phyloP scores from a whole-genome alignment of 2,113 vertebrate species.

The Alethe diademata region DNA sequence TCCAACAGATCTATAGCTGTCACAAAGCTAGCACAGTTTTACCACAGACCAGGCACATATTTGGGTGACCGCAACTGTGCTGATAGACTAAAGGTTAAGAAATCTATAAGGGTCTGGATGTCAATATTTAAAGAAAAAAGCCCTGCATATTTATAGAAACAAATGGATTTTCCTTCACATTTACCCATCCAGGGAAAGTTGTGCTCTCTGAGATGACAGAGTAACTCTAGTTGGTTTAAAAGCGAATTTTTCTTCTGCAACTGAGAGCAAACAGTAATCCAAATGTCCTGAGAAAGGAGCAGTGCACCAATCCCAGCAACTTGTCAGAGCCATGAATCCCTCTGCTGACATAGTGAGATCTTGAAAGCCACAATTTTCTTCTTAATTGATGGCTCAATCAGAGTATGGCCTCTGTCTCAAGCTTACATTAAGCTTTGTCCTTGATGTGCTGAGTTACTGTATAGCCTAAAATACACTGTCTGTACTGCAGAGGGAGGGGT shows the following conservation, averaged over 20 bases:
- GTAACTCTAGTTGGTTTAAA: constrained; percentile 12
- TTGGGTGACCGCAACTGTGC: constrained; percentile 17
- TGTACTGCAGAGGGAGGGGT: background rate
- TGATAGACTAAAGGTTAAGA: constrained; percentile 52
- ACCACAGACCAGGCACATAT: constrained; percentile 5
- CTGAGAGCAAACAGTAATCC: background rate
- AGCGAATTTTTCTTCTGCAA: background rate
- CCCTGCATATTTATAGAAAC: constrained; percentile 53
- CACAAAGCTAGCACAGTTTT: constrained; percentile 44
- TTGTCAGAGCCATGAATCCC: constrained; percentile 24
- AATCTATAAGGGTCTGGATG: constrained; percentile 32
- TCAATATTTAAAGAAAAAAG: constrained; percentile 54
- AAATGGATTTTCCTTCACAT: constrained; percentile 64
- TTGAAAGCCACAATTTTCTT: constrained; percentile 69
- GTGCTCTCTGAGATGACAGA: background rate
- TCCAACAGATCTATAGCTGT: constrained; percentile 34
- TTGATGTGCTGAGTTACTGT: constrained; percentile 55
- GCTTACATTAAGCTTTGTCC: constrained; percentile 66
- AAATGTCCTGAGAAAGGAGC: constrained; percentile 54
- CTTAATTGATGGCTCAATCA: constrained; percentile 73
- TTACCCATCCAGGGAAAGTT: background rate
- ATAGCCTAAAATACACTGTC: constrained; percentile 16
- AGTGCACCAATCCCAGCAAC: constrained; percentile 30
- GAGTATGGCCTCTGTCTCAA: constrained; percentile 58
- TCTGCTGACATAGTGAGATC: constrained; percentile 42